These are phyloP conservation scores for Orchesella cincta DNA, from an alignment of 1,140 invertebrate species.

Conservation along the genomic window DNA sequence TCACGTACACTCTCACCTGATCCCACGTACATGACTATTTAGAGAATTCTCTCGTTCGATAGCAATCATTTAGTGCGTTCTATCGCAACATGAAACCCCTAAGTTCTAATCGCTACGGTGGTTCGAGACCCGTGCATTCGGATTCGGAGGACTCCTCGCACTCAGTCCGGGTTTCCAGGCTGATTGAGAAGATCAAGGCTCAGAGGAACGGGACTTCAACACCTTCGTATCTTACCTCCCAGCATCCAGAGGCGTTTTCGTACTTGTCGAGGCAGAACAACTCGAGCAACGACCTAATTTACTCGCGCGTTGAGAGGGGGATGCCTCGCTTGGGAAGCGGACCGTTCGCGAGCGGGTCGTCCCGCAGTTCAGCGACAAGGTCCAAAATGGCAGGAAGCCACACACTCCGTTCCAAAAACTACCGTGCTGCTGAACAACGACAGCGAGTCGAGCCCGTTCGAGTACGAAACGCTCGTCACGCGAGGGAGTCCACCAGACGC, in stretches of 20 bases:
- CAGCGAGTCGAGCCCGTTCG: not conserved
- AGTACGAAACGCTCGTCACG: not conserved
- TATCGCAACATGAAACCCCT: not conserved
- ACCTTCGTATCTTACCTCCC: not conserved
- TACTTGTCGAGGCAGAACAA: not conserved
- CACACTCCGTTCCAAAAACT: not conserved
- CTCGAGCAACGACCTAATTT: not conserved
- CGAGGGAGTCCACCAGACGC: not conserved
- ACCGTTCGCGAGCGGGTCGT: not conserved
- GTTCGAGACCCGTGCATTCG: not conserved
- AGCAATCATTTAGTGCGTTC: too few species aligned
- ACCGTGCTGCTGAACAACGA: not conserved
- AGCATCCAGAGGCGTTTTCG: not conserved
- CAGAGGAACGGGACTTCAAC: not conserved
- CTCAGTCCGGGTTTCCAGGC: not conserved
- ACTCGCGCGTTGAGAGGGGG: not conserved
- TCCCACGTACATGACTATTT: too few species aligned
- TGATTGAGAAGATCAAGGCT: not conserved
- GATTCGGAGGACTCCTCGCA: not conserved
- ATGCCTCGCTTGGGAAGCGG: not conserved
- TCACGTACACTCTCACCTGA: too few species aligned
- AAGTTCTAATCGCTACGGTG: not conserved
- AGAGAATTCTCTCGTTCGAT: too few species aligned
- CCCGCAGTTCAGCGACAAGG: not conserved
- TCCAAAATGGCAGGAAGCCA: not conserved